A percentile compares a stretch with the other conserved stretches of the same genome.
These are phyloP conservation scores for Stenurella melanura DNA, from an alignment of 2,888 invertebrate species.

Conservation along the genomic window DNA sequence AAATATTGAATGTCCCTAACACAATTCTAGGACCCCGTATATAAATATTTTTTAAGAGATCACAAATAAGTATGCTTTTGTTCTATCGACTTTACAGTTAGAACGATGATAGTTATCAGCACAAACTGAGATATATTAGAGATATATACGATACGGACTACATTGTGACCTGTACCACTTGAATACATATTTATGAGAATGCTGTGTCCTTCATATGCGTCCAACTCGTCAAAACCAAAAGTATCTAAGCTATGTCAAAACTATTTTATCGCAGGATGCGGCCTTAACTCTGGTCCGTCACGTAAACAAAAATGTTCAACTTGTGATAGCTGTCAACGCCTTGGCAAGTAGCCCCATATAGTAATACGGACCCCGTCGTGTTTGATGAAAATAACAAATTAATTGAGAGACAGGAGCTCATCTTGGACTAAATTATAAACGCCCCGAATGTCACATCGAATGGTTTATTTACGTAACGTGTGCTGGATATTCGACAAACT, in stretches of 20 bases:
- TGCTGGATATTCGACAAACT: slow-evolving; percentile 27
- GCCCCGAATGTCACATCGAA: slow-evolving; percentile 26
- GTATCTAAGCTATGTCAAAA: background rate
- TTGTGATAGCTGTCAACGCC: background rate
- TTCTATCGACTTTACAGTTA: no score
- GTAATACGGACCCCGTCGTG: slow-evolving; percentile 22
- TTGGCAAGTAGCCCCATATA: slow-evolving; percentile 29
- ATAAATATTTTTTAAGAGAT: no score
- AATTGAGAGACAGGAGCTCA: slow-evolving; percentile 32
- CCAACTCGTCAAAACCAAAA: background rate
- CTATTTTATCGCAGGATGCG: background rate
- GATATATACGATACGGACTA: background rate
- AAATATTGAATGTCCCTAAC: no score
- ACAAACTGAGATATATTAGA: background rate
- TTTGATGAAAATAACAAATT: slow-evolving; percentile 35
- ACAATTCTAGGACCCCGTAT: no score
- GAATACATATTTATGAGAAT: background rate
- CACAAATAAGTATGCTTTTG: no score
- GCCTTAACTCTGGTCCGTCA: slow-evolving; percentile 9
- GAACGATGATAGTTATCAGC: no score
- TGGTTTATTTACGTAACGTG: slow-evolving; percentile 33
- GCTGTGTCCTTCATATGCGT: background rate
- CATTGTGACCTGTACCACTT: background rate
- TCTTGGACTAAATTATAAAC: slow-evolving; percentile 18
- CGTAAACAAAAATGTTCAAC: slow-evolving; percentile 11